Percentiles rank a stretch among this genome's conserved stretches.
Conservation (phyloP, 2,888 invertebrate species). For the Dorcus parallelipipedus region DNA sequence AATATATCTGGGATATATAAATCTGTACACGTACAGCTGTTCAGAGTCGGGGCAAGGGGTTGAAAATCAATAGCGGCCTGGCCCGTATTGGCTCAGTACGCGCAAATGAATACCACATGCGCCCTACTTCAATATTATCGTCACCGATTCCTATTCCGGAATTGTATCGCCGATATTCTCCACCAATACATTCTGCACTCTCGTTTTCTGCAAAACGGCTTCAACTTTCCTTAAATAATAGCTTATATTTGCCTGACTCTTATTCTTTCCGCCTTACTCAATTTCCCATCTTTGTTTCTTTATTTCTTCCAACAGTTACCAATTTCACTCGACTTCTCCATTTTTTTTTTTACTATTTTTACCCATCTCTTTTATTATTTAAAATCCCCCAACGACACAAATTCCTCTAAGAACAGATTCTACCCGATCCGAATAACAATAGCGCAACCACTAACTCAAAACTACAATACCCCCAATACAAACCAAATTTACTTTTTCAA, state of each 20-base stretch:
- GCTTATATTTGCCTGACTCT: background rate
- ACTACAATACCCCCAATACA: too few relatives aligned
- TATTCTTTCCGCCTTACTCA: background rate
- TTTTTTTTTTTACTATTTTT: too few relatives aligned
- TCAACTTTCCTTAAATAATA: constrained; percentile 2
- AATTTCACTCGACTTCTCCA: too few relatives aligned
- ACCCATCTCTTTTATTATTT: too few relatives aligned
- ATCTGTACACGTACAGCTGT: constrained; percentile 33
- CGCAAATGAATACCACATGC: constrained; percentile 43
- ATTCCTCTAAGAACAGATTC: too few relatives aligned
- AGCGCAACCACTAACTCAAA: too few relatives aligned
- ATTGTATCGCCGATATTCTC: constrained; percentile 26
- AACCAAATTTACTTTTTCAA: too few relatives aligned
- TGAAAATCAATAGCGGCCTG: constrained; percentile 38
- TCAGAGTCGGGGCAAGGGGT: constrained; percentile 29
- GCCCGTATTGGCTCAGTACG: constrained; percentile 37
- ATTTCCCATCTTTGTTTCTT: too few relatives aligned
- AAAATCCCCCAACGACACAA: too few relatives aligned
- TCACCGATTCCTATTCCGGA: constrained; percentile 33
- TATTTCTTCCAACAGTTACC: too few relatives aligned
- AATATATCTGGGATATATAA: constrained; percentile 30
- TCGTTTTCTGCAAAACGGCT: constrained; percentile 23
- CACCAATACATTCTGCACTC: constrained; percentile 26
- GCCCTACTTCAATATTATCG: constrained; percentile 36
- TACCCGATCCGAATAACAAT: too few relatives aligned